Base-by-base conservation (phyloP, 2,797 vertebrate species). In the Sarcophilus harrisii region DNA sequence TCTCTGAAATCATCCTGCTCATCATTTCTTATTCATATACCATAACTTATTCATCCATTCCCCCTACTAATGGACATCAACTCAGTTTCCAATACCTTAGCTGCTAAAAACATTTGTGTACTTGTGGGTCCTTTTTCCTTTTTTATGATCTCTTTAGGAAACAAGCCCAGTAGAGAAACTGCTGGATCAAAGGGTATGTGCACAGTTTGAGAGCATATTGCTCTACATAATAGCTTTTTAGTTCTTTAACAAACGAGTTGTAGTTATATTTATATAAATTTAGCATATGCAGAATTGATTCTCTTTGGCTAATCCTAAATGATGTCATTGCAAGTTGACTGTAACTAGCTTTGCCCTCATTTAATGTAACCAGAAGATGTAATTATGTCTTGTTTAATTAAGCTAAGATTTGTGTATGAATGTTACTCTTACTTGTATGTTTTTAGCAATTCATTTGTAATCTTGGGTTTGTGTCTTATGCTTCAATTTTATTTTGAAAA, bases 331-430 rank as follows among this genome's bases (percentile, higher is more conserved):
- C 27, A 45, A 4, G 0, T 60, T 9, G 28, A 45, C 30, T n/a
- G 45, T 32, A 58, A 21, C 30, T 91, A 92, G 9, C 60, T 8
- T 3, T 54, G 28, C 13, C 5, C 12, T 95, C 24, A 92, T 6
- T 29, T 95, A 58, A 4, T 18, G 38, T 73, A 93, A 59, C 30
- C 66, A 57, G 92, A 38, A 90, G 91, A 66, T 73, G 4, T 54
- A 29, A 94, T 58, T 32, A 95, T 62, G 91, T 89, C 55, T 62
- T 90, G 62, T 27, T 91, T 94, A 66, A 60, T 91, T 94, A 95
- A 95, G 28, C 90, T 91, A 28, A 29, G 21, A 57, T 93, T 95
- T 93, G 27, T 32, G 10, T 58, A 58, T 92, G 45, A 89, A 32
- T 91, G 87, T 55, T 52, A 49, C 57, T 73, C 58, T 92, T 95